phyloP scores from a whole-genome alignment of 2,888 invertebrate species.

The Xylota segnis region DNA sequence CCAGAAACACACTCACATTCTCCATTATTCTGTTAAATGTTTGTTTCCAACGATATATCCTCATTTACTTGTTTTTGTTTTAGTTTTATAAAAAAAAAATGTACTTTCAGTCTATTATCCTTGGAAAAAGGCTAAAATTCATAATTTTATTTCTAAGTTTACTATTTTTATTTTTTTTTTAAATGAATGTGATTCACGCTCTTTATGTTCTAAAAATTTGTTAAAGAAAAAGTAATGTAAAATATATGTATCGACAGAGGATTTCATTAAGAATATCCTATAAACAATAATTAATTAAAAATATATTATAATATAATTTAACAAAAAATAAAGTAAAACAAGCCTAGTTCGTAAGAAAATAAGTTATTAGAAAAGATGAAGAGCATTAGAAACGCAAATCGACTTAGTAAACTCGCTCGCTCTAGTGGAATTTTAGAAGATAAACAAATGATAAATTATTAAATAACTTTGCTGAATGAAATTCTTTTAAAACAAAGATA shows the following conservation, averaged over 20 bases:
- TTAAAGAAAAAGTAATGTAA: conserved; percentile 42
- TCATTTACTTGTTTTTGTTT: conserved; percentile 60
- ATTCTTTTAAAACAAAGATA: conserved; percentile 26
- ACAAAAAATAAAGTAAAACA: conserved; percentile 16
- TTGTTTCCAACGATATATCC: conserved; percentile 58
- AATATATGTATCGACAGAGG: conserved; percentile 58
- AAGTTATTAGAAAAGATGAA: conserved; percentile 68
- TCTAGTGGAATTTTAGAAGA: conserved; percentile 60
- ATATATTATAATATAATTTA: conserved; percentile 60
- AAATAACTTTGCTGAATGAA: conserved; percentile 61
- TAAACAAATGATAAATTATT: conserved; percentile 35
- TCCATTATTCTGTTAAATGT: conserved; percentile 58
- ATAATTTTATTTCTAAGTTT: conserved; percentile 45
- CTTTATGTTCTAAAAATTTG: conserved; percentile 62
- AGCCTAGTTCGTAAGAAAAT: conserved; percentile 65
- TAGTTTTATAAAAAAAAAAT: conserved; percentile 22
- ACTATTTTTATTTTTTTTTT: conserved; percentile 31
- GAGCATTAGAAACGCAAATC: conserved; percentile 61
- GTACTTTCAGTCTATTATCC: conserved; percentile 57
- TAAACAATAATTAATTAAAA: conserved; percentile 54
- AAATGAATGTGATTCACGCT: conserved; percentile 73
- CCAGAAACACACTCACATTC: conserved; percentile 51
- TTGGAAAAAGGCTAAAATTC: conserved; percentile 69
- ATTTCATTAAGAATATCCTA: conserved; percentile 60
- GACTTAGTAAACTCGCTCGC: conserved; percentile 69